Evolutionary conservation across 53 echinoderm and acorn worm species (phyloP), one percentile per base, ranked within the genome.

Genomic region (Holothuria leucospilota): DNA sequence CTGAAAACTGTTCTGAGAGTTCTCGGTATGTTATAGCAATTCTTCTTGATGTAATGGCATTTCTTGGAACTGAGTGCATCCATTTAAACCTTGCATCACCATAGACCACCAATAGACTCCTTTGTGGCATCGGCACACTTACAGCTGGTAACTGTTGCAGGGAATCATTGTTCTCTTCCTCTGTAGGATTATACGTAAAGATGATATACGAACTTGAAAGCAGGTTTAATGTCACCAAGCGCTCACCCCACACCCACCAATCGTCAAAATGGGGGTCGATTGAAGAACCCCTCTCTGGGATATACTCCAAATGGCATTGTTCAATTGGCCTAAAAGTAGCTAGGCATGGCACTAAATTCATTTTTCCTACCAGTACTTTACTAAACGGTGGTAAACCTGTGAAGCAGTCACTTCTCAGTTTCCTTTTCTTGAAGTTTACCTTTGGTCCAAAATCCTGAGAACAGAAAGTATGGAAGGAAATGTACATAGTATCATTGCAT

Each of bases 251-350:
- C 62, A 97, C 70, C 97, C 97, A 97, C 63, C 89, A 91, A 63
- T 97, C 97, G 25, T 97, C 97, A 42, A 88, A 89, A 62, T 97
- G 97, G 7, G 95, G 93, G 65, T 97, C 97, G 18, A 97, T 97
- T 52, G 97, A 74, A 3, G 97, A 97, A 14, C 97, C 94, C 53
- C 97, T 74, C 16, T 89, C 91, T 4, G 97, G 97, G 11, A 68
- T 69, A 59, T 97, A 97, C 46, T 97, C 97, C 38, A 97, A 79
- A 78, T 97, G 93, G 80, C 97, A 97, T 75, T 86, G 97, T 61
- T 97, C 97, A 0, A 97, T 92, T 0, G 94, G 94, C 5, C 86
- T 39, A 71, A 97, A 95, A 69, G 91, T 84, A 40, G 69, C 29
- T 78, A 97, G 73, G 8, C n/a, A 27, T 15, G 20, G 53, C 14